phyloP scores from a whole-genome alignment of 2,888 invertebrate species.

The Macrophya alboannulata region DNA sequence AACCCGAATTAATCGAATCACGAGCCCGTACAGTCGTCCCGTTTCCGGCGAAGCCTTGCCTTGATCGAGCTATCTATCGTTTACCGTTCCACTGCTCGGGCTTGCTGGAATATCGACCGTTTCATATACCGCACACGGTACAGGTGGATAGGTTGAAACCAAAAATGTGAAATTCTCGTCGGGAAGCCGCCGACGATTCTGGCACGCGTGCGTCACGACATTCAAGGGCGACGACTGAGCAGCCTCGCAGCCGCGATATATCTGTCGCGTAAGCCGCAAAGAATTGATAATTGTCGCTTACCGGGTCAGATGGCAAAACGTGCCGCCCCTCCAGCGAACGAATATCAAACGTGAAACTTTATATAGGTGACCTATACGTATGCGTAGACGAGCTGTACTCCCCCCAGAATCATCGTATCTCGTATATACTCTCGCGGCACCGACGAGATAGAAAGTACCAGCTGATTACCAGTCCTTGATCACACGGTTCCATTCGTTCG shows the following conservation, averaged over 20 bases:
- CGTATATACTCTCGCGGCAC: not conserved
- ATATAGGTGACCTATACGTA: not conserved
- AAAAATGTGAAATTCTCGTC: not conserved
- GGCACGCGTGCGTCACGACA: slow-evolving; percentile 13
- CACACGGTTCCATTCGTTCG: not conserved
- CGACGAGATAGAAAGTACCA: slow-evolving; percentile 35
- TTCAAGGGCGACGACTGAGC: slow-evolving; percentile 34
- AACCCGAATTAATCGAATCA: not conserved
- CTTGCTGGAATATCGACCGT: slow-evolving; percentile 33
- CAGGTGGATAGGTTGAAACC: not conserved
- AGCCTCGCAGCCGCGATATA: not conserved
- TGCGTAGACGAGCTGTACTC: not conserved
- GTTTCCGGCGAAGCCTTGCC: slow-evolving; percentile 23
- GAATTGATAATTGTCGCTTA: not conserved
- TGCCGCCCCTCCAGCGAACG: not conserved
- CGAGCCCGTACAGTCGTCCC: not conserved
- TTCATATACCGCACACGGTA: slow-evolving; percentile 13
- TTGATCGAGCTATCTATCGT: not conserved
- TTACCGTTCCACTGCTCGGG: slow-evolving; percentile 14
- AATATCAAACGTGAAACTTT: not conserved
- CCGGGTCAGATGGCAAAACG: slow-evolving; percentile 26
- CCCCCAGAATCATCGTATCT: not conserved
- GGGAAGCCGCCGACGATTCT: not conserved
- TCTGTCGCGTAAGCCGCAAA: not conserved
- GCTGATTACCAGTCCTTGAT: slow-evolving; percentile 25